Evolutionary conservation across 2,113 vertebrate genomes (phyloP).

Genomic region (Echinops telfairi): DNA sequence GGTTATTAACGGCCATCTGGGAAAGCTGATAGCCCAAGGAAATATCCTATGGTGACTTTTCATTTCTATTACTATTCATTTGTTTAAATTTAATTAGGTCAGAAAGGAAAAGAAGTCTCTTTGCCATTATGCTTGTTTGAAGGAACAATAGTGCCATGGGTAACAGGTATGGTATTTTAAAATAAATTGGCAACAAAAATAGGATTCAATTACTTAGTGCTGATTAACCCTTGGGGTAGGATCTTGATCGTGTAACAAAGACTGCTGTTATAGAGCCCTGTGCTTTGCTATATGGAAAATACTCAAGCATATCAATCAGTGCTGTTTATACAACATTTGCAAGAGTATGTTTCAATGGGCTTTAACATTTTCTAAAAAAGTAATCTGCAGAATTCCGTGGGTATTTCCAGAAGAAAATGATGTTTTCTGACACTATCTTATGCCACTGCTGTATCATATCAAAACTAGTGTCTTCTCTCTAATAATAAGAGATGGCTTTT

Average conservation of each 20-base stretch:
- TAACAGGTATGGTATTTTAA: conserved; percentile 59
- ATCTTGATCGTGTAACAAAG: conserved; percentile 17
- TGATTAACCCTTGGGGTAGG: neutral
- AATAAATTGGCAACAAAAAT: conserved; percentile 65
- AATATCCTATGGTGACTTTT: conserved; percentile 74
- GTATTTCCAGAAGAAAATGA: conserved; percentile 55
- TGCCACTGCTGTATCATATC: neutral
- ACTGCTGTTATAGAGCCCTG: neutral
- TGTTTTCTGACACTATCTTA: conserved; percentile 33
- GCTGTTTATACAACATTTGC: neutral
- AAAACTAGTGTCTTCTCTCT: conserved; percentile 25
- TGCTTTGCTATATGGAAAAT: neutral
- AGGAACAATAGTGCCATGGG: conserved; percentile 65
- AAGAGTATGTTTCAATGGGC: neutral
- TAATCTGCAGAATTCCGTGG: neutral
- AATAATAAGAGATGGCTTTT: conserved; percentile 33
- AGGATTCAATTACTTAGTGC: conserved; percentile 49
- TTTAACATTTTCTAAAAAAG: conserved; percentile 44
- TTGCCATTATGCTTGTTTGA: conserved; percentile 22
- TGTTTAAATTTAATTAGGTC: conserved; percentile 85
- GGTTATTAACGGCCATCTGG: conserved; percentile 84
- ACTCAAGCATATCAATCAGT: neutral
- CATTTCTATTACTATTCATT: conserved; percentile 84
- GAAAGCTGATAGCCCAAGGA: conserved; percentile 82
- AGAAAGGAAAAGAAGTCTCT: conserved; percentile 76